Evolutionary conservation across 2,113 vertebrate species (phyloP).

Genomic region (Chloroceryle aenea): DNA sequence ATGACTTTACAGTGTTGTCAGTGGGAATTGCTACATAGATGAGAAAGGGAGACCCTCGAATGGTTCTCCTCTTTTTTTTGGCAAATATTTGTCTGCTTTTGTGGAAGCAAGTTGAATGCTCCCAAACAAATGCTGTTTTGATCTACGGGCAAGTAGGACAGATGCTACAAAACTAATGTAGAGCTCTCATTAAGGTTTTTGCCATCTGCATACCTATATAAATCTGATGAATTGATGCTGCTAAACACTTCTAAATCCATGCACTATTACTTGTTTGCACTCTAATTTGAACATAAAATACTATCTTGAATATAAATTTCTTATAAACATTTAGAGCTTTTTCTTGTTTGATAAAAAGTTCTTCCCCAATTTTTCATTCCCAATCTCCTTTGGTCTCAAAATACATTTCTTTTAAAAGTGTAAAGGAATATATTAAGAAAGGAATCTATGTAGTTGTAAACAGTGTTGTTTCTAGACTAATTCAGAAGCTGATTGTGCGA

Average conservation of each 20-base stretch:
- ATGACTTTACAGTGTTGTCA: not conserved
- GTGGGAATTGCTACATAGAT: not conserved
- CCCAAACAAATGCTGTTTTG: conserved; percentile 50
- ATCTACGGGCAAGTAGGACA: not conserved
- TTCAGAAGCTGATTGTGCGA: not conserved
- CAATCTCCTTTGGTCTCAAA: not conserved
- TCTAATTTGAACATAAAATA: conserved; percentile 4
- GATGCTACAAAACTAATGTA: conserved; percentile 16
- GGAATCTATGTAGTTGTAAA: not conserved
- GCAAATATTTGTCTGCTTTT: not conserved
- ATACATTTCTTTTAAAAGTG: not conserved
- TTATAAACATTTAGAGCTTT: not conserved
- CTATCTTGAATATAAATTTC: not conserved
- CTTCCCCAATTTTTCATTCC: not conserved
- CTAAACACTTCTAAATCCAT: not conserved
- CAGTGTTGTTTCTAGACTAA: not conserved
- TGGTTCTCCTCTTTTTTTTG: not conserved
- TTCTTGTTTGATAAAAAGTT: not conserved
- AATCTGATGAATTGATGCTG: not conserved
- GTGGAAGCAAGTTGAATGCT: conserved; percentile 3
- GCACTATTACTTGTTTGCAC: not conserved
- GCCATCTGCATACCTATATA: conserved; percentile 45
- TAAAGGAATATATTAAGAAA: not conserved
- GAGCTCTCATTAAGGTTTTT: conserved; percentile 20
- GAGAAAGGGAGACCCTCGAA: not conserved